Base-by-base conservation (phyloP, 2,797 vertebrate genomes). In the Sebastes flavidus region DNA sequence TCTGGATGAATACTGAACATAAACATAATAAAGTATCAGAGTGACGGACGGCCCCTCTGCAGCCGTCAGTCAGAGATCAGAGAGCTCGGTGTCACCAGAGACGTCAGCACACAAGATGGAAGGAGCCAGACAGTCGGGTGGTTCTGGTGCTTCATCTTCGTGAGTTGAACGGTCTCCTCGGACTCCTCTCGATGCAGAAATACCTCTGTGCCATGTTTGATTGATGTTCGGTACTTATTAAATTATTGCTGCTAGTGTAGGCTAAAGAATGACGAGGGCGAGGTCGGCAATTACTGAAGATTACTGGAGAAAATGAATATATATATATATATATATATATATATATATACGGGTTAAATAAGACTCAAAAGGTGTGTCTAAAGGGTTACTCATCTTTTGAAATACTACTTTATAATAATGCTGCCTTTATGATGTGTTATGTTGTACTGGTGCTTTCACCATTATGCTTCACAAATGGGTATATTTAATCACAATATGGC, bases 61-160 rank as follows among this genome's bases (percentile, higher is more conserved):
- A 72, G 20, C 71, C 16, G 83, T 80, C 77, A 80, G 12, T 90
- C 81, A 84, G 20, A 75, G 46, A 58, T 38, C 73, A 78, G 75
- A 86, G 76, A 85, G 80, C 79, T 79, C 36, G 72, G 75, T 83
- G 83, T 88, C 86, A 80, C 80, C 73, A 67, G 24, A 72, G 54
- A 71, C 54, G 67, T 81, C 81, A 73, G 63, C 72, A 72, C 65
- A 58, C 32, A 59, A 78, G 78, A 88, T 27, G 66, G 65, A 88
- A 77, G 77, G 68, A 85, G 75, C 65, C 77, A 83, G 67, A 65
- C 75, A 77, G 75, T 66, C 36, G 0, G 63, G 75, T 59, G 22
- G 36, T 61, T 74, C 65, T 65, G 68, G 56, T 59, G 58, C 66
- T 88, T 89, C 52, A 81, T 84, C 34, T 81, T 32, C 20, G 6